A percentile compares a stretch with the other conserved stretches of the same genome.
Evolutionary conservation across 2,797 vertebrate species (phyloP).

Genomic region (Tiaroga cobitis): DNA sequence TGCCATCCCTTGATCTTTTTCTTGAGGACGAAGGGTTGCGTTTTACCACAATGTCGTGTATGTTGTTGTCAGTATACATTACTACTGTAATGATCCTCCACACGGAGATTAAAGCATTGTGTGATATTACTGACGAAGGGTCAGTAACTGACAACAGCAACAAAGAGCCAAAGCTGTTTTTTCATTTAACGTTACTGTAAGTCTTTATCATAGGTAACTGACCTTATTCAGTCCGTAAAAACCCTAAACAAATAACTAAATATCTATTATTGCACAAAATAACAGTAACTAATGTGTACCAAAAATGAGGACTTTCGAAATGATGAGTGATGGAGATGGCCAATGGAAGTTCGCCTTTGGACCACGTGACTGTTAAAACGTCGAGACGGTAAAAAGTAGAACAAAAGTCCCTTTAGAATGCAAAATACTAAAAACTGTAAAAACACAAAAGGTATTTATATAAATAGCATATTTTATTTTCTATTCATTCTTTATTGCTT

Average conservation of each 20-base stretch:
- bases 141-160: constrained; percentile 2
- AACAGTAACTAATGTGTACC: background rate
- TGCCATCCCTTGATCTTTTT: constrained; percentile 69
- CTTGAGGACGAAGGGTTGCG: constrained; percentile 63
- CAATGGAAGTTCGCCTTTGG: constrained; percentile 22
- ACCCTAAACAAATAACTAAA: background rate
- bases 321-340: background rate
- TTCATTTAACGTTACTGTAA: background rate
- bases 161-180: background rate
- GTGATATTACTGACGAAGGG: background rate
- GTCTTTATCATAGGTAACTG: background rate
- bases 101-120: background rate
- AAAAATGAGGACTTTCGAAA: constrained; percentile 17
- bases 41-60: constrained; percentile 64
- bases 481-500: background rate
- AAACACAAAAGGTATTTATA: too few relatives aligned
- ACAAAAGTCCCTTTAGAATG: background rate
- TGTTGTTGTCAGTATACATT: constrained; percentile 63
- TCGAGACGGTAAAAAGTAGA: background rate
- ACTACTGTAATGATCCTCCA: background rate
- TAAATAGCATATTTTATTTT: background rate
- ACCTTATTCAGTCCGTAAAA: background rate
- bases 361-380: constrained; percentile 19
- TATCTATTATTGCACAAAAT: background rate
- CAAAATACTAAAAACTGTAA: background rate